Conservation (phyloP, 2,113 vertebrate species). For the Todiramphus saurophagus region DNA sequence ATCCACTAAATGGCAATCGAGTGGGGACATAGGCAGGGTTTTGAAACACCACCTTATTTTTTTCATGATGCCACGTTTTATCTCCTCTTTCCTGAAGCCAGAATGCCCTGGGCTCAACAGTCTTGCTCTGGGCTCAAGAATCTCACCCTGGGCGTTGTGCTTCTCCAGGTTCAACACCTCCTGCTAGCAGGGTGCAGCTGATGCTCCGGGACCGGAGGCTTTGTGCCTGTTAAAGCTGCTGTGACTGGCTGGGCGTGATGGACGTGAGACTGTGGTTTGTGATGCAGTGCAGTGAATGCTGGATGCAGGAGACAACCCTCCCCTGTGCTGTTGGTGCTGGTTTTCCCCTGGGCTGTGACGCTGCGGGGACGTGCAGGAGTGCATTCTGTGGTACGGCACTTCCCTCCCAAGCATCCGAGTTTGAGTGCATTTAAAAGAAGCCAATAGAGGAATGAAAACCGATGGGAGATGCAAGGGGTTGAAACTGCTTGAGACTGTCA, state of each 20-base stretch:
- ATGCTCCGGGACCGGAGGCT: neutral
- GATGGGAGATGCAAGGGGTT: neutral
- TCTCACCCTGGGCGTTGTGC: neutral
- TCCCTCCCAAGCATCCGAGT: neutral
- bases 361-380: neutral
- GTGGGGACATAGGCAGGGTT: neutral
- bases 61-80: neutral
- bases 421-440: slow-evolving; percentile 23
- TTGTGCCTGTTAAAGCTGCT: neutral
- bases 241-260: neutral
- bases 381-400: neutral
- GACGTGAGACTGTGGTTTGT: neutral
- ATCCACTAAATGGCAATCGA: neutral
- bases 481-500: neutral
- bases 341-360: neutral
- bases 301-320: neutral
- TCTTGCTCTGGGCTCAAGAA: neutral
- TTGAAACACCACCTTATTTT: neutral
- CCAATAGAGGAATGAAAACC: neutral
- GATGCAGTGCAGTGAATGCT: neutral
- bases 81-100: neutral
- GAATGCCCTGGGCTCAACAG: neutral
- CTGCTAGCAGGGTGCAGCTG: neutral
- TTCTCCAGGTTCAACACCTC: neutral
- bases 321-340: neutral